Percentiles rank a stretch among this genome's conserved stretches.
These are phyloP conservation scores for Rhopalosiphum padi DNA, from an alignment of 1,140 invertebrate species.

Conservation along the genomic window DNA sequence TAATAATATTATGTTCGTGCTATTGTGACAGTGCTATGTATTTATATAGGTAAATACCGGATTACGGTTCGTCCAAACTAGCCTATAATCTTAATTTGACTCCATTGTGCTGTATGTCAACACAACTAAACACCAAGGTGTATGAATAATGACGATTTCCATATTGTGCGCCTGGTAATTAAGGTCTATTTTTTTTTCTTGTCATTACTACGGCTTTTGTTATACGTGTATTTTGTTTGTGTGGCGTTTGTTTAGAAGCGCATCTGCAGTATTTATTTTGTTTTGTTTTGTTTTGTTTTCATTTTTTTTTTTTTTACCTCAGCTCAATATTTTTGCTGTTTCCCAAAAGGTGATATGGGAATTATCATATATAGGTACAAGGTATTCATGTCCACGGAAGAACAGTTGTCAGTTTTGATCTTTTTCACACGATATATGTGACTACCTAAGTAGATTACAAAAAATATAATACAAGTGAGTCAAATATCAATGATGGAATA, in stretches of 20 bases:
- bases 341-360: background rate
- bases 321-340: background rate
- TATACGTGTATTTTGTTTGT: background rate
- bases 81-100: constrained; percentile 54
- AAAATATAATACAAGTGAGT: background rate
- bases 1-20: background rate
- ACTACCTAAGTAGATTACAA: background rate
- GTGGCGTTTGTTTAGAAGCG: constrained; percentile 40
- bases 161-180: constrained; percentile 47
- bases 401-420: background rate
- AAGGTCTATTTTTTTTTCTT: constrained; percentile 33
- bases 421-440: background rate
- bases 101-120: constrained; percentile 41
- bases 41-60: background rate
- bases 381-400: background rate
- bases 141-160: constrained; percentile 40
- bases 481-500: background rate
- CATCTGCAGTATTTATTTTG: constrained; percentile 7
- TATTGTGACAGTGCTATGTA: constrained; percentile 24
- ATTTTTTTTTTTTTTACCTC: background rate
- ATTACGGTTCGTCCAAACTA: constrained; percentile 32
- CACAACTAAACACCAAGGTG: background rate
- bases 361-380: background rate
- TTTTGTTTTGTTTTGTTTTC: background rate
- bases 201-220: constrained; percentile 37